phyloP scores from a whole-genome alignment of 2,113 vertebrate genomes.

The Madoqua kirkii region DNA sequence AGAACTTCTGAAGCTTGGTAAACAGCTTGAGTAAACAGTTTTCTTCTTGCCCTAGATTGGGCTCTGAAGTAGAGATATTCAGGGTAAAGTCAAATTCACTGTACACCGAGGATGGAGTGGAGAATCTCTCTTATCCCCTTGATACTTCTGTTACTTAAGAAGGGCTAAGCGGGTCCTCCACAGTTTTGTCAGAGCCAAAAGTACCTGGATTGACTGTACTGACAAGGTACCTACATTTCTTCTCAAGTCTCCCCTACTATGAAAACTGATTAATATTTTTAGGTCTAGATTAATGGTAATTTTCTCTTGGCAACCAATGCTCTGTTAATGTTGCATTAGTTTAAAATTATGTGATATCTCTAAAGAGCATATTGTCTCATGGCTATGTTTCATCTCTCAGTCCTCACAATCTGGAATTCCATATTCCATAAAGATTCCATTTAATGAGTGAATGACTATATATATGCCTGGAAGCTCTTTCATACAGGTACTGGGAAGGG shows the following conservation, averaged over 20 bases:
- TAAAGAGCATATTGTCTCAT: neutral
- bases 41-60: neutral
- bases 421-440: neutral
- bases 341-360: neutral
- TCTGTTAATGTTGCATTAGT: neutral
- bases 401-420: neutral
- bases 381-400: neutral
- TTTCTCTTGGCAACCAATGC: neutral
- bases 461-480: neutral
- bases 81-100: neutral
- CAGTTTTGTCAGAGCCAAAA: neutral
- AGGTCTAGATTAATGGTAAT: neutral
- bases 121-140: neutral
- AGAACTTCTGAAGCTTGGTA: neutral
- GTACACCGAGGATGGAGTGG: fast-evolving
- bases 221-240: neutral
- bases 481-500: neutral
- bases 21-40: neutral
- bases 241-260: neutral
- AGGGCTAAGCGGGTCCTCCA: neutral
- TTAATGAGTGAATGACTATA: neutral
- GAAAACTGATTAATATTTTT: neutral
- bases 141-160: neutral
- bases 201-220: neutral
- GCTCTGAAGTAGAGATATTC: neutral